phyloP scores from a whole-genome alignment of 2,797 vertebrate species.

The Crypturellus tataupa region DNA sequence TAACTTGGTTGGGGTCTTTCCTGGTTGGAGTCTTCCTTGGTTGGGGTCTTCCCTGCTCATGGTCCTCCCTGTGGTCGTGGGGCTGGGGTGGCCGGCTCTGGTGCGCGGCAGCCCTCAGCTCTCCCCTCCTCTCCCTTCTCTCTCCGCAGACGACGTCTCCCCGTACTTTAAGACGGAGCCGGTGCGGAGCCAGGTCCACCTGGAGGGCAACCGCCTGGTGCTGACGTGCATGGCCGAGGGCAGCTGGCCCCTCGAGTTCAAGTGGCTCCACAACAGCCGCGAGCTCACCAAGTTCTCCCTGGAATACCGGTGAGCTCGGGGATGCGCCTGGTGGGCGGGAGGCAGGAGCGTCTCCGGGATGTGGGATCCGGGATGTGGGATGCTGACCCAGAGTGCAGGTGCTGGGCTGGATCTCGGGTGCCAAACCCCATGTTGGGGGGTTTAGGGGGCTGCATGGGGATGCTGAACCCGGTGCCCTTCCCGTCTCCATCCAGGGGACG shows the following conservation, averaged over 20 bases:
- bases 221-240: constrained; percentile 99
- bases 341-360: no score
- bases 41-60: no score
- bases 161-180: constrained; percentile 98
- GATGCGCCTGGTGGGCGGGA: neutral
- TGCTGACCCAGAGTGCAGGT: no score
- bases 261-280: constrained; percentile 93
- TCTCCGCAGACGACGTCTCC: constrained; percentile 89
- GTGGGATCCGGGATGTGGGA: no score
- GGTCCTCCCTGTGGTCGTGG: neutral
- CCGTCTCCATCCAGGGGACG: no score
- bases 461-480: no score
- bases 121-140: neutral
- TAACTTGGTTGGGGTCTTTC: no score
- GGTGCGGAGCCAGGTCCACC: constrained; percentile 91
- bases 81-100: rapidly evolving
- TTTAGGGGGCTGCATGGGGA: no score
- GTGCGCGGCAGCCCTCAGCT: rapidly evolving
- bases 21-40: no score
- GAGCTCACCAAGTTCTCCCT: constrained; percentile 96
- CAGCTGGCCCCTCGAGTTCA: constrained; percentile 98
- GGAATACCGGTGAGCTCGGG: constrained; percentile 90
- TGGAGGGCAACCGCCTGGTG: constrained; percentile 96
- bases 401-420: no score
- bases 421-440: no score